Conservation (phyloP, 2,888 invertebrate genomes). For the Scaptomyza reducta region DNA sequence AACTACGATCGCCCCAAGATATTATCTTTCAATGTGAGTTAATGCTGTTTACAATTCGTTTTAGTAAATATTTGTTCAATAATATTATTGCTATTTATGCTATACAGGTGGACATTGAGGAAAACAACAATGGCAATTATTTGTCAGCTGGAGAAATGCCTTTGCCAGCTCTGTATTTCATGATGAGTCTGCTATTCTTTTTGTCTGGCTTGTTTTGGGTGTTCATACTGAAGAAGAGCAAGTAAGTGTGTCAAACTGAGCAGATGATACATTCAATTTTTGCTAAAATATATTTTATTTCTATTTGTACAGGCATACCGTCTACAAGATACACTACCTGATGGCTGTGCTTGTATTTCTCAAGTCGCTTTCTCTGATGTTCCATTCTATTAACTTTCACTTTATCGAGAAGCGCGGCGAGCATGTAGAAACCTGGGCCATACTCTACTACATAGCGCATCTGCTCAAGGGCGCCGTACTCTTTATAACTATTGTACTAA, state of each 20-base stretch:
- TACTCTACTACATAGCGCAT: slow-evolving; percentile 98
- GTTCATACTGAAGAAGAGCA: slow-evolving; percentile 92
- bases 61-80: not conserved
- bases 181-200: slow-evolving; percentile 95
- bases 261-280: not conserved
- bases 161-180: slow-evolving; percentile 94
- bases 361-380: slow-evolving; percentile 95
- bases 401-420: slow-evolving; percentile 96
- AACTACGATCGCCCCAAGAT: slow-evolving; percentile 86
- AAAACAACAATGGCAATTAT: slow-evolving; percentile 93
- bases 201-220: slow-evolving; percentile 97
- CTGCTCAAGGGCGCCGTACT: slow-evolving; percentile 96
- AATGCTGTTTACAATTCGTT: not conserved
- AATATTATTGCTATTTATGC: not conserved
- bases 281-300: slow-evolving; percentile 1
- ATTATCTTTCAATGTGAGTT: slow-evolving; percentile 89
- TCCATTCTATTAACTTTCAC: slow-evolving; percentile 97
- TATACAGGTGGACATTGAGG: slow-evolving; percentile 92
- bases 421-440: slow-evolving; percentile 98
- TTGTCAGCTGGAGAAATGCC: slow-evolving; percentile 99
- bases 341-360: slow-evolving; percentile 97
- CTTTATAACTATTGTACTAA: slow-evolving; percentile 97
- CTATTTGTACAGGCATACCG: slow-evolving; percentile 87
- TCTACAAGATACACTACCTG: slow-evolving; percentile 97
- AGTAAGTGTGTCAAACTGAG: slow-evolving; percentile 84